Evolutionary conservation across 2,888 invertebrate genomes (phyloP).

Genomic region (Ichneumoninae sp.): DNA sequence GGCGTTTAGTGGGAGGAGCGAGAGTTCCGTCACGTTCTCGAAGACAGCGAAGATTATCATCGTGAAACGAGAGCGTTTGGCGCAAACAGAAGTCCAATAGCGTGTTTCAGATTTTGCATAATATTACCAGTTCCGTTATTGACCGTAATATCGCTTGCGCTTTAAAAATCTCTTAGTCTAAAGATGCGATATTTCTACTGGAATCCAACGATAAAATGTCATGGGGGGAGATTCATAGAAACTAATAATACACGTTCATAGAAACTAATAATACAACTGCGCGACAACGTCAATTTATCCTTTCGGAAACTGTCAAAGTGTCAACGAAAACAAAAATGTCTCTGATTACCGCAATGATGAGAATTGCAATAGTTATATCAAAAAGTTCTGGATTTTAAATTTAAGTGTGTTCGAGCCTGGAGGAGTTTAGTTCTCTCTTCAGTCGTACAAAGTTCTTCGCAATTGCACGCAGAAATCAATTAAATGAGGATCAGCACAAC

Average conservation of each 20-base stretch:
- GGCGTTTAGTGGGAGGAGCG: no score
- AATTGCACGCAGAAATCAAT: neutral
- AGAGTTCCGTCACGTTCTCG: no score
- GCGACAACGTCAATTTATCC: neutral
- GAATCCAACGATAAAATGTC: neutral
- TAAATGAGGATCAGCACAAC: neutral
- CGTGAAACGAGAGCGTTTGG: no score
- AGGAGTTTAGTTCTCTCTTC: neutral
- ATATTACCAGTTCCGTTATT: neutral
- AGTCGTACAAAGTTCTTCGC: neutral
- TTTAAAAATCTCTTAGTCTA: neutral
- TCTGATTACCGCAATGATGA: neutral
- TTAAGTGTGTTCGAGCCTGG: neutral
- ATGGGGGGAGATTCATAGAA: neutral
- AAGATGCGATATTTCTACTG: neutral
- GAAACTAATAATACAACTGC: neutral
- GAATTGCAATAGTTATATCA: neutral
- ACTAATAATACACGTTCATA: neutral
- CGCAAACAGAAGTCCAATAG: neutral
- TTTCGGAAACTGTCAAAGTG: neutral
- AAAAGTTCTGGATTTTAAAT: neutral
- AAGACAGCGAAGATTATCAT: no score
- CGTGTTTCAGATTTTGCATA: neutral
- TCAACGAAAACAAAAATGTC: neutral
- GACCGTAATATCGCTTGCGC: neutral